Conservation (phyloP, 2,113 vertebrate genomes). For the Prunella himalayana region DNA sequence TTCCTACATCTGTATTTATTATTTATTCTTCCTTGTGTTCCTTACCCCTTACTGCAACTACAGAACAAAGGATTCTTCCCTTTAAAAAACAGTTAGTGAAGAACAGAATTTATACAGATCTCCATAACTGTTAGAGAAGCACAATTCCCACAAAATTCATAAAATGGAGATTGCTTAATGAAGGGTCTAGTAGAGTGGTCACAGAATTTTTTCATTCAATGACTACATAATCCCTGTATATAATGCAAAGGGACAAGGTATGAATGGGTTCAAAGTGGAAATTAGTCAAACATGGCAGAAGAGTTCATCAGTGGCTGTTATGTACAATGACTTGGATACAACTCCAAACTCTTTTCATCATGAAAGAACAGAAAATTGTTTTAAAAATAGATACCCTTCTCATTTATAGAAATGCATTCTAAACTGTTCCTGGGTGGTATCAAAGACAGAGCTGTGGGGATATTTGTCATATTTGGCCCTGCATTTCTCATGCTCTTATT, state of each 20-base stretch:
- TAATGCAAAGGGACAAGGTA: neutral
- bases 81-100: neutral
- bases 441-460: neutral
- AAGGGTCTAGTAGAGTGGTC: neutral
- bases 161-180: neutral
- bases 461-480: neutral
- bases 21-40: neutral
- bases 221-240: neutral
- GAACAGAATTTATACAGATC: neutral
- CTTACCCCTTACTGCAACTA: neutral
- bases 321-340: neutral
- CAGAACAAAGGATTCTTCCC: neutral
- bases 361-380: neutral
- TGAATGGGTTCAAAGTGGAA: neutral
- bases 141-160: neutral
- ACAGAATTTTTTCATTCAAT: neutral
- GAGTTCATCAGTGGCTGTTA: neutral
- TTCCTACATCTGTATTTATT: neutral
- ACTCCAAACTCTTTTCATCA: neutral
- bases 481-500: neutral
- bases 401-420: neutral
- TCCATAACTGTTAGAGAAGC: neutral
- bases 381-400: neutral
- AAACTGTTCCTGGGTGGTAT: neutral
- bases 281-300: neutral